Conservation (phyloP, 2,113 vertebrate genomes). For the Erpornis zantholeuca region DNA sequence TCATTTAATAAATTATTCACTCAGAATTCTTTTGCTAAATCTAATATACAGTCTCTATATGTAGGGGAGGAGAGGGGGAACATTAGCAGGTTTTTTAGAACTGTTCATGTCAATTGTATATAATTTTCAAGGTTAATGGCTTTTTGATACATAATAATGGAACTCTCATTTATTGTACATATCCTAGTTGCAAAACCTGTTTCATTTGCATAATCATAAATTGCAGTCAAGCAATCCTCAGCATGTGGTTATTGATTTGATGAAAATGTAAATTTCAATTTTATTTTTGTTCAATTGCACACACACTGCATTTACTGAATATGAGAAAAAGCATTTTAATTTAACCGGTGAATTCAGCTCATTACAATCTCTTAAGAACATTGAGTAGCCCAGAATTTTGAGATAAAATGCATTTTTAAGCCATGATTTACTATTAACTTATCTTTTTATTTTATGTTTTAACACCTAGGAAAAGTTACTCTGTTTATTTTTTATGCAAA, state of each 20-base stretch:
- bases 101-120: slow-evolving; percentile 54
- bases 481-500: neutral
- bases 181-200: slow-evolving; percentile 60
- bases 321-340: slow-evolving; percentile 69
- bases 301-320: slow-evolving; percentile 45
- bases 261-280: slow-evolving; percentile 72
- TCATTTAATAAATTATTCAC: slow-evolving; percentile 34
- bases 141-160: slow-evolving; percentile 67
- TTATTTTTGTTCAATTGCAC: slow-evolving; percentile 66
- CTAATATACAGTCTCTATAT: neutral
- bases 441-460: neutral
- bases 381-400: slow-evolving; percentile 15
- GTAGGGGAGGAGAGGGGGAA: neutral
- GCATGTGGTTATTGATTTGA: slow-evolving; percentile 65
- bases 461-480: neutral
- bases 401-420: neutral
- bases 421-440: neutral
- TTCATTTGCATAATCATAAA: slow-evolving; percentile 76
- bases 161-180: slow-evolving; percentile 65
- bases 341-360: slow-evolving; percentile 55
- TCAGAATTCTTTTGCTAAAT: neutral
- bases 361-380: slow-evolving; percentile 48
- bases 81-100: slow-evolving; percentile 46
- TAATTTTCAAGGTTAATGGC: slow-evolving; percentile 72
- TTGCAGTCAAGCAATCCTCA: slow-evolving; percentile 69